Conservation (phyloP, 2,888 invertebrate genomes). For the Tryphoninae sp. region DNA sequence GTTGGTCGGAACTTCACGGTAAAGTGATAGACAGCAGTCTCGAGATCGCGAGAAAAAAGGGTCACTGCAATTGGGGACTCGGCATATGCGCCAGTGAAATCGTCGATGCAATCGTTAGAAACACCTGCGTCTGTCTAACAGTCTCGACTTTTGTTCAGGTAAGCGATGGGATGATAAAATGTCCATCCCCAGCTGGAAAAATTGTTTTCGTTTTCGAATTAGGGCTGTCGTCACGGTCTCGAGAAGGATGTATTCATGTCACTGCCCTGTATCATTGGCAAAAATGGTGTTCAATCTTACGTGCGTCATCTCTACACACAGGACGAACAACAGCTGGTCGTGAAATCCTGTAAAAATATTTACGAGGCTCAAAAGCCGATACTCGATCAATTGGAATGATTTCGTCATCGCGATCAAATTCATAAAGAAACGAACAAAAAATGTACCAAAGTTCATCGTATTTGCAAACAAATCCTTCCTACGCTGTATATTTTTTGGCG, state of each 20-base stretch:
- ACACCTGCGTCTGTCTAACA: constrained; percentile 81
- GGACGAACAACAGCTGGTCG: constrained; percentile 74
- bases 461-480: neutral
- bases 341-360: constrained; percentile 73
- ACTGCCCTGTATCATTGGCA: constrained; percentile 82
- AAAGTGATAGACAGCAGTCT: constrained; percentile 83
- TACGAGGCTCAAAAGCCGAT: constrained; percentile 74
- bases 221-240: constrained; percentile 82
- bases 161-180: neutral
- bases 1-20: constrained; percentile 82
- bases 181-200: no score
- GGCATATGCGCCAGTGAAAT: constrained; percentile 82
- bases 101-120: constrained; percentile 81
- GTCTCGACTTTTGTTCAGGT: constrained; percentile 82
- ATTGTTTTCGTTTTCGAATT: neutral
- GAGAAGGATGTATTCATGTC: constrained; percentile 84
- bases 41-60: constrained; percentile 82
- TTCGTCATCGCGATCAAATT: neutral
- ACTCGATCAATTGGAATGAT: constrained; percentile 70
- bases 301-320: constrained; percentile 74
- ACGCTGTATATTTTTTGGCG: neutral
- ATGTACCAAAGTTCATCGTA: neutral
- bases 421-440: neutral
- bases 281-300: constrained; percentile 76
- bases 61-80: constrained; percentile 83